Conservation (phyloP, 2,888 invertebrate genomes). For the Sphaerophoria rueppellii region DNA sequence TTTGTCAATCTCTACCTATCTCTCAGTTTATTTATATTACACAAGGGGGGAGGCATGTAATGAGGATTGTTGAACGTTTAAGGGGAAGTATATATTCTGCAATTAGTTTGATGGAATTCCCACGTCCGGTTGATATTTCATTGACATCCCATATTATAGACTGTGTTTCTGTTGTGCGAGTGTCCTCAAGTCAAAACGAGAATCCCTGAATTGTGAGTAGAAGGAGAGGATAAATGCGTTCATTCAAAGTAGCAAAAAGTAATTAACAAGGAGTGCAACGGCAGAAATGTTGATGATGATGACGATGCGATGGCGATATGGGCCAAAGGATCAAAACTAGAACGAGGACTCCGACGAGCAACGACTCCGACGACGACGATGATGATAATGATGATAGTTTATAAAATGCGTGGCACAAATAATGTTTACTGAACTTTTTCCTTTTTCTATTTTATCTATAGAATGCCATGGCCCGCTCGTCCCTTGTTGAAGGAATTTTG, state of each 20-base stretch:
- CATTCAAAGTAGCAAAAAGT: conserved; percentile 65
- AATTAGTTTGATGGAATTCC: conserved; percentile 65
- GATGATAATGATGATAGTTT: conserved; percentile 21
- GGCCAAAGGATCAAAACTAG: conserved; percentile 55
- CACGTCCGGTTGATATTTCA: conserved; percentile 44
- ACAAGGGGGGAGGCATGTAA: conserved; percentile 26
- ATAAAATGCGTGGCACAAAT: conserved; percentile 53
- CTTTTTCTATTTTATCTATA: conserved; percentile 4
- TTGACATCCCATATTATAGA: conserved; percentile 2
- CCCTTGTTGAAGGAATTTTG: conserved; percentile 37
- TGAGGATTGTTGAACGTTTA: conserved; percentile 24
- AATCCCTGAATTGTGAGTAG: too few species aligned
- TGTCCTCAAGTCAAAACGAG: neutral
- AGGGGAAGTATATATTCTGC: conserved; percentile 40
- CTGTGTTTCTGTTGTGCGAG: neutral
- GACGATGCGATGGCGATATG: conserved; percentile 12
- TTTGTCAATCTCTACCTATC: conserved; percentile 36
- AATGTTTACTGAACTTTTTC: conserved; percentile 61
- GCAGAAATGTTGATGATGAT: conserved; percentile 41
- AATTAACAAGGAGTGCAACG: conserved; percentile 63
- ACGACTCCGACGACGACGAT: neutral
- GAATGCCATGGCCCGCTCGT: neutral
- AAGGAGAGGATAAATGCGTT: conserved; percentile 7
- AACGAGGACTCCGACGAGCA: conserved; percentile 51
- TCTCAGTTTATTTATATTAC: neutral